A percentile compares a stretch with the other conserved stretches of the same genome.
Conservation (phyloP, 2,113 vertebrate species). For the Chelonoidis abingdonii region DNA sequence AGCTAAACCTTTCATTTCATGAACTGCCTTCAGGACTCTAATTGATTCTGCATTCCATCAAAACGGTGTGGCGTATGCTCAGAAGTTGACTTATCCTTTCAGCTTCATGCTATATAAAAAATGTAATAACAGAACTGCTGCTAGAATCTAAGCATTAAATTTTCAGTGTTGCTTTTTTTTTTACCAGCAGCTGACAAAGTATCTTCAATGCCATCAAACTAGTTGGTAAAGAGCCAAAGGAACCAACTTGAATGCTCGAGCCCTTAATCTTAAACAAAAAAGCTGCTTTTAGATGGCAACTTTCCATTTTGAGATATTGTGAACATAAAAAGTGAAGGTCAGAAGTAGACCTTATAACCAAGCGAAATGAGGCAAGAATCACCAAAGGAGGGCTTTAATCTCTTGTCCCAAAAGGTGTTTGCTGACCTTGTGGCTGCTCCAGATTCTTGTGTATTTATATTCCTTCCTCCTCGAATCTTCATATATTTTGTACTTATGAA, state of each 20-base stretch:
- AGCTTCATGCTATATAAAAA: not conserved
- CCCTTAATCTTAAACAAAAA: not conserved
- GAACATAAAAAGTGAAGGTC: not conserved
- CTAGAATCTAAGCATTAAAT: not conserved
- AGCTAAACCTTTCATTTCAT: not conserved
- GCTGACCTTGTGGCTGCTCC: not conserved
- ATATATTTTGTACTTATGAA: not conserved
- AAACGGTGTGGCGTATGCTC: not conserved
- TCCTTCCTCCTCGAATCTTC: not conserved
- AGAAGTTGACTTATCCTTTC: not conserved
- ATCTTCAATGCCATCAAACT: not conserved
- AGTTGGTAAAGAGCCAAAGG: not conserved
- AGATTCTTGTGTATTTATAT: not conserved
- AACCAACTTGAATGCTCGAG: not conserved
- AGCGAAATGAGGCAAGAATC: not conserved
- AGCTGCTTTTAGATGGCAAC: not conserved
- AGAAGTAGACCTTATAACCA: not conserved
- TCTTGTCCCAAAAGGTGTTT: not conserved
- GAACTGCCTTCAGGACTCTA: accelerated
- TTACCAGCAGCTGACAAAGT: not conserved
- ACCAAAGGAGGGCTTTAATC: not conserved
- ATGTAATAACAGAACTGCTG: not conserved
- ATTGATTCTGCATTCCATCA: not conserved
- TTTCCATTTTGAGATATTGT: not conserved
- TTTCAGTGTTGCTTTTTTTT: not conserved